phyloP scores from a whole-genome alignment of 2,888 invertebrate species.

The Holacanthella duospinosa region DNA sequence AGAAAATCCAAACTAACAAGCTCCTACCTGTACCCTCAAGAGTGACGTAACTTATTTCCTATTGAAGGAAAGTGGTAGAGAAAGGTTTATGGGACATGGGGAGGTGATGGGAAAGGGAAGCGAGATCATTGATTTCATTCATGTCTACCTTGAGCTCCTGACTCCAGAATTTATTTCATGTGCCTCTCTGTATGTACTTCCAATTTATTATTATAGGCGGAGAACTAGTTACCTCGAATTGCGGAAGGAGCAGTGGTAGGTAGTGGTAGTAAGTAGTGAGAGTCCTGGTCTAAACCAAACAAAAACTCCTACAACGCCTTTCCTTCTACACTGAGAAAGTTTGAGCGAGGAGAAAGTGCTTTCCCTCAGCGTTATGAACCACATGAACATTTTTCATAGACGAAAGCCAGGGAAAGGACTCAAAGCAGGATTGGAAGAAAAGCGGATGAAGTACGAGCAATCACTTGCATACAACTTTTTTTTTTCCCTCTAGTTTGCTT shows the following conservation, averaged over 20 bases:
- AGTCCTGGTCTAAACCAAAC: background rate
- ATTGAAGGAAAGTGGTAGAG: too few species aligned
- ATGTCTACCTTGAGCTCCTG: background rate
- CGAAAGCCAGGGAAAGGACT: background rate
- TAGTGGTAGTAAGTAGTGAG: too few species aligned
- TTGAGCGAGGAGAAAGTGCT: background rate
- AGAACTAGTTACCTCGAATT: background rate
- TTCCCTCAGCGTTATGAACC: background rate
- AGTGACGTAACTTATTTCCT: too few species aligned
- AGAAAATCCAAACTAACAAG: too few species aligned
- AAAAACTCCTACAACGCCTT: background rate
- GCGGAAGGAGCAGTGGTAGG: too few species aligned
- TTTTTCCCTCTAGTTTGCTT: background rate
- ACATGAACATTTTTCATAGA: background rate
- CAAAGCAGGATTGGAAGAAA: background rate
- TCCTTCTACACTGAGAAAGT: background rate
- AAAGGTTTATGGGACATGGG: too few species aligned
- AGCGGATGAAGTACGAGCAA: constrained; percentile 15
- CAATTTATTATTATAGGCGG: background rate
- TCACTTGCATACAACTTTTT: constrained; percentile 7
- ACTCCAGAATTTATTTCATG: background rate
- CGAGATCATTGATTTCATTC: background rate
- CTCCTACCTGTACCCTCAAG: too few species aligned
- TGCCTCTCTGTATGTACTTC: background rate
- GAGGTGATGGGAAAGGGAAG: too few species aligned